Percentiles rank a stretch among this genome's conserved stretches.
Conservation (phyloP, 2,113 vertebrate genomes). For the Hystrix cristata region DNA sequence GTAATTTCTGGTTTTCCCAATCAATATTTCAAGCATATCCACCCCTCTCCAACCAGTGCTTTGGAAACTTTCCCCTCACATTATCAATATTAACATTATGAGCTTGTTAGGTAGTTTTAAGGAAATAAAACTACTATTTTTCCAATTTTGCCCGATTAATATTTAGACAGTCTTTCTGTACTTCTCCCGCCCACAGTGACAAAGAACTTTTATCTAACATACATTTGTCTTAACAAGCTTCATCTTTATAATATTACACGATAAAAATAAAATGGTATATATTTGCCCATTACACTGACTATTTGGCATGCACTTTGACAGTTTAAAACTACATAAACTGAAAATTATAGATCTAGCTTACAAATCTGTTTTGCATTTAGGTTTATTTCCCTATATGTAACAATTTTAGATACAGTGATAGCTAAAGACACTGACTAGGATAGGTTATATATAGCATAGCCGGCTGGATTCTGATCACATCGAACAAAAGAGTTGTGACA, state of each 20-base stretch:
- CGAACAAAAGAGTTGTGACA: not conserved
- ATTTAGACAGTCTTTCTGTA: not conserved
- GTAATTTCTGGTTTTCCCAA: not conserved
- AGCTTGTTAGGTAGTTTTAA: not conserved
- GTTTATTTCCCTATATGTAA: not conserved
- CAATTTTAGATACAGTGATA: not conserved
- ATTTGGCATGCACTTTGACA: not conserved
- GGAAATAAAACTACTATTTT: not conserved
- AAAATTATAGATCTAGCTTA: not conserved
- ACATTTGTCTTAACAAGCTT: not conserved
- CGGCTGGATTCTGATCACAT: not conserved
- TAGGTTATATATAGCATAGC: not conserved
- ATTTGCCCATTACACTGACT: not conserved
- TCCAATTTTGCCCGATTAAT: not conserved
- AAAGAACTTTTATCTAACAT: not conserved
- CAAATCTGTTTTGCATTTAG: not conserved
- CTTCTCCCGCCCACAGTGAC: not conserved
- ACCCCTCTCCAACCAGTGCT: not conserved
- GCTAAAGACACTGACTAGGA: not conserved
- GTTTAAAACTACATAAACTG: not conserved
- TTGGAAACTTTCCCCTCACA: not conserved
- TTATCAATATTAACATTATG: not conserved
- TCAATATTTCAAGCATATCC: not conserved
- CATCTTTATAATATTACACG: not conserved
- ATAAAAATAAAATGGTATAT: not conserved